These are phyloP conservation scores for Pelobates fuscus DNA, from an alignment of 2,113 vertebrate genomes.

Conservation along the genomic window DNA sequence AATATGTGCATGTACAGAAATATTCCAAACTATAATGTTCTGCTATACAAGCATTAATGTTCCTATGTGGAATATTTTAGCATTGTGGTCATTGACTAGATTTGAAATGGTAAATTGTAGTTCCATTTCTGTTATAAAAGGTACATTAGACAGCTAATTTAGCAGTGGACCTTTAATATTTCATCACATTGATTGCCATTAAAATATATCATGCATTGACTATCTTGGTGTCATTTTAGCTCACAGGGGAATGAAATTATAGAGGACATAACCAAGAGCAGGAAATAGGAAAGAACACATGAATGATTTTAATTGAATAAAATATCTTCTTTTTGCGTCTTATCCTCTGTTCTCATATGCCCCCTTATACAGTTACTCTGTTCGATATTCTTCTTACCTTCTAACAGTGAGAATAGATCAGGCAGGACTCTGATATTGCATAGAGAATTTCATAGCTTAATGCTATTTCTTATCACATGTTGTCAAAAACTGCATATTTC, in stretches of 20 bases:
- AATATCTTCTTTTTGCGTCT: constrained; percentile 12
- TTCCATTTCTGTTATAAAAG: constrained; percentile 44
- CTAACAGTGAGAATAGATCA: no score
- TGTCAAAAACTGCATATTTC: no score
- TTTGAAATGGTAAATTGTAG: constrained; percentile 45
- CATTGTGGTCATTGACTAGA: constrained; percentile 22
- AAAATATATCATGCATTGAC: constrained; percentile 49
- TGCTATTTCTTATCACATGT: no score
- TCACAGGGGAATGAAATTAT: constrained; percentile 33
- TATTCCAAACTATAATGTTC: not conserved
- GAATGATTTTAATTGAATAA: constrained; percentile 46
- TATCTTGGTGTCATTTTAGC: constrained; percentile 43
- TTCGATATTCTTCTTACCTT: no score
- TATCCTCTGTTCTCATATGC: constrained; percentile 20
- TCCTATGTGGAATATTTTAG: constrained; percentile 15
- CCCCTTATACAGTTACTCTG: not conserved
- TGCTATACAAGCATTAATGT: constrained; percentile 7
- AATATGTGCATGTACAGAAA: not conserved
- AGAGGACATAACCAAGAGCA: constrained; percentile 39
- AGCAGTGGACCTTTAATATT: constrained; percentile 49
- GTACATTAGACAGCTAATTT: constrained; percentile 49
- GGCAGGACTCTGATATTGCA: no score
- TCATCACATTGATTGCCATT: constrained; percentile 49
- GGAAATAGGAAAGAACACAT: constrained; percentile 38
- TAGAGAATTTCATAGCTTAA: no score